phyloP scores from a whole-genome alignment of 2,888 invertebrate species.

The Ferrisia virgata region DNA sequence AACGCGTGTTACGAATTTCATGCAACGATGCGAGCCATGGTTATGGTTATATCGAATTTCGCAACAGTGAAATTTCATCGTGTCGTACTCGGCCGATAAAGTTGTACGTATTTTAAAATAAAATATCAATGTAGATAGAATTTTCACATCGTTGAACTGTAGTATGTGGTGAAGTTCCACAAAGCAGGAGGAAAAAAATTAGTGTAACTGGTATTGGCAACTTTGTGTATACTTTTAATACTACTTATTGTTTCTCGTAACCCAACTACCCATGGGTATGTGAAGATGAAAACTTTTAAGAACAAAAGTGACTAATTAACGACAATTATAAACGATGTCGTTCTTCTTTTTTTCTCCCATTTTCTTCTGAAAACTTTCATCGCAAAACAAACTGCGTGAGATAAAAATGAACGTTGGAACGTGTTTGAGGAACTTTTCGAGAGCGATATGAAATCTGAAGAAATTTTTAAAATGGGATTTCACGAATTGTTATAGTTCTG shows the following conservation, averaged over 20 bases:
- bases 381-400: not conserved
- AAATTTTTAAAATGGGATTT: not conserved
- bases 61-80: not conserved
- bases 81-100: no score
- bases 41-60: not conserved
- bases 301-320: not conserved
- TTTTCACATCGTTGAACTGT: no score
- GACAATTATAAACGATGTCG: not conserved
- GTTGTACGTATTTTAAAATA: no score
- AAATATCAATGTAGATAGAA: no score
- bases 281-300: not conserved
- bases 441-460: not conserved
- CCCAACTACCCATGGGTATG: not conserved
- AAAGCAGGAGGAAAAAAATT: no score
- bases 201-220: no score
- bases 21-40: no score
- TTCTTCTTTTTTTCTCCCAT: not conserved
- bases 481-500: not conserved
- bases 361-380: not conserved
- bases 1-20: not conserved
- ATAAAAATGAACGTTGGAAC: constrained; percentile 16
- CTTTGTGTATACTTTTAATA: not conserved
- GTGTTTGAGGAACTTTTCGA: not conserved
- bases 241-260: no score
- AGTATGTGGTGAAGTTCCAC: no score